Base-by-base conservation (phyloP, 2,888 invertebrate species). In the Pristionchus arcanus region DNA sequence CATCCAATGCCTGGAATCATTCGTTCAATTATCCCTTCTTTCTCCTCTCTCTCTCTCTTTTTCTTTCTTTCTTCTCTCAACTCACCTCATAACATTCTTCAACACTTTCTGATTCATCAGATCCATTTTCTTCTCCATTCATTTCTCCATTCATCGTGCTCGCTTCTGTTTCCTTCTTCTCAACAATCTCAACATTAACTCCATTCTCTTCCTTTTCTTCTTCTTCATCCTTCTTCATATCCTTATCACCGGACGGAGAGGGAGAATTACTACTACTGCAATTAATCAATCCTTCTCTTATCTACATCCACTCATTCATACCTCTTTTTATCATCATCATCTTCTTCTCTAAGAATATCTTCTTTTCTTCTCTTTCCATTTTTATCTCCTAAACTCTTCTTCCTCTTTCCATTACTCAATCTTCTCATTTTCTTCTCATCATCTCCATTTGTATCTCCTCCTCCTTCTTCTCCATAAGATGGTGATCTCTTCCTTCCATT, bases 381-480 rank as follows among this genome's bases (percentile, higher is more conserved):
- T 49, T 53, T 84, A 3, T 55, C 37, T 84, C 83, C 83, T n/a
- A 15, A 25, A 53, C 37, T 84, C 53, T 28, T 84, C 53, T 55
- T 28, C 28, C 55, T 84, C 83, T 53, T 84, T 28, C 83, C 28
- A 28, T 55, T 49, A 49, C 55, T 84, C 83, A 49, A 49, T 31
- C 55, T 15, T n/a, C 19, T 84, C 28, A 42, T 90, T 42, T 86
- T 59, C 53, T 90, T 85, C 81, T 91, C 90, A 86, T 91, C 90
- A 83, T 90, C 55, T 68, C 68, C 68, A 68, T 68, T 68, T 15
- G 4, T 9, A 7, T 21, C 21, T n/a, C n/a, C 25, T 68, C 31
- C 68, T 49, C 53, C 37, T 49, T 53, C 83, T 55, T 53, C 83
- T 53, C 53, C 83, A 25, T 28, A 53, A 55, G 83, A 84, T 11